These are phyloP conservation scores for Ichneumoninae sp. DNA, from an alignment of 2,888 invertebrate species.

Conservation along the genomic window DNA sequence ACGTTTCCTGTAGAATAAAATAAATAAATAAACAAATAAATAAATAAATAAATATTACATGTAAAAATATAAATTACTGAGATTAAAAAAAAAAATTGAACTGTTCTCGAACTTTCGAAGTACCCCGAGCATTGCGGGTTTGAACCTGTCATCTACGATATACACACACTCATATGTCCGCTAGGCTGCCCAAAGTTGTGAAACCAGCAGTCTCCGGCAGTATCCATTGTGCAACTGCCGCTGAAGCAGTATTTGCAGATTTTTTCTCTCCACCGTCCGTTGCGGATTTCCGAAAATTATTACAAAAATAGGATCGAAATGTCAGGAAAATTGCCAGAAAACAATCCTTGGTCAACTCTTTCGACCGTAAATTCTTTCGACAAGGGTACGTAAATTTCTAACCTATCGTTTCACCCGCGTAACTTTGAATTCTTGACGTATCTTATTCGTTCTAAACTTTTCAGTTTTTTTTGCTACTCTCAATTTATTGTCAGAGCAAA, in stretches of 20 bases:
- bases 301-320: constrained; percentile 36
- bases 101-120: constrained; percentile 43
- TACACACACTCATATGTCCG: neutral
- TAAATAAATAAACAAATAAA: no score
- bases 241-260: neutral
- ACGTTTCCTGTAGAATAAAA: no score
- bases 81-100: neutral
- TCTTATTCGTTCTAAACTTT: neutral
- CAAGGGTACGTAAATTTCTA: constrained; percentile 72
- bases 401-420: constrained; percentile 34
- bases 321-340: constrained; percentile 60
- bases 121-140: neutral
- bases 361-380: constrained; percentile 82
- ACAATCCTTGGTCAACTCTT: constrained; percentile 76
- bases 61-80: no score
- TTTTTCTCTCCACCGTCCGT: neutral
- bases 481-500: neutral
- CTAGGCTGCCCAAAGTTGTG: neutral
- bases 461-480: neutral
- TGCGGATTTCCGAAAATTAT: neutral
- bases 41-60: no score
- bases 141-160: constrained; percentile 19
- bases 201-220: neutral
- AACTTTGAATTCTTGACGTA: constrained; percentile 47
- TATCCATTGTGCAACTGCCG: neutral